Evolutionary conservation across 2,113 vertebrate species (phyloP).

Genomic region (Vireo altiloquus): DNA sequence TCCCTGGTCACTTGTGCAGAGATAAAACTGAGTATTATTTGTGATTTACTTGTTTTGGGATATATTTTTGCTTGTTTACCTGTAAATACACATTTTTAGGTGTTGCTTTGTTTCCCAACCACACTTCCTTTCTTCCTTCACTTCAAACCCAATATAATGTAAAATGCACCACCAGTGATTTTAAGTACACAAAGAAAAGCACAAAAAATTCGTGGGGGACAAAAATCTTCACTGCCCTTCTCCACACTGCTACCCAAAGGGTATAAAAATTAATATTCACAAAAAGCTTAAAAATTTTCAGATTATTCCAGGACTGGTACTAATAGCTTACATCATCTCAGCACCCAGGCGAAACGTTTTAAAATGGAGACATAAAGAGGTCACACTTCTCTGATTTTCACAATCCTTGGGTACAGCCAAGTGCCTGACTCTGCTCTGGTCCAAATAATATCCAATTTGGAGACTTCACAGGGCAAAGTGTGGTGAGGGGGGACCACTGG

Average conservation of each 20-base stretch:
- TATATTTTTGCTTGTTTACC: neutral
- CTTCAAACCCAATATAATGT: neutral
- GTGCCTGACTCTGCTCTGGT: neutral
- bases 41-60: neutral
- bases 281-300: neutral
- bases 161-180: neutral
- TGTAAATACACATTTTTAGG: neutral
- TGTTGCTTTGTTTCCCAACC: neutral
- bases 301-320: neutral
- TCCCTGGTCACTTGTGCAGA: neutral
- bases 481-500: neutral
- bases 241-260: neutral
- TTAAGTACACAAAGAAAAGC: neutral
- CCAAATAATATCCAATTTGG: neutral
- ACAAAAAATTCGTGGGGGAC: neutral
- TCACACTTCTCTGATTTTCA: neutral
- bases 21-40: neutral
- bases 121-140: neutral
- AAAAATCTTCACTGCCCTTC: neutral
- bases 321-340: neutral
- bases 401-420: neutral
- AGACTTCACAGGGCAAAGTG: accelerated
- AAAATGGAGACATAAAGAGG: neutral
- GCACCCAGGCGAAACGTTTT: neutral
- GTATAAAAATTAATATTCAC: neutral